Evolutionary conservation across 2,888 invertebrate species (phyloP), one percentile per base, ranked within the genome.

Genomic region (Melanostoma mellinum): DNA sequence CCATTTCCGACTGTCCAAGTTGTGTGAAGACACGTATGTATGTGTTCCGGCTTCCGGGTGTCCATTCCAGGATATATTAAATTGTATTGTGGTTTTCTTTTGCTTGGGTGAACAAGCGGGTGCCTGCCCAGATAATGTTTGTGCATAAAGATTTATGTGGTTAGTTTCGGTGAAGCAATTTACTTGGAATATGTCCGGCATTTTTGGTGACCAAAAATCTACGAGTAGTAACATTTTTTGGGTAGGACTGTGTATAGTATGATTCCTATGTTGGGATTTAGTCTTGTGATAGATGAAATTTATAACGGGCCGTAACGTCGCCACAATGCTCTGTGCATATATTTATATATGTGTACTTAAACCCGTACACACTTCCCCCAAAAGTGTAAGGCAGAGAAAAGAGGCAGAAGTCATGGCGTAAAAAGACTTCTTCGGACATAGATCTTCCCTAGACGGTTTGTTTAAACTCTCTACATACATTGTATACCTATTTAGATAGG

Each of bases 111-210:
- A 74, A 61, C 71, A 79, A 60, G 63, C 71, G 75, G 76, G 67
- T 80, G 75, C 69, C 75, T 53, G 63, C 58, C 73, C 84, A 75
- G 84, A 84, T 84, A 79, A 84, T 84, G 78, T 75, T 75, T 84
- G 74, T 79, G 84, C 60, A 84, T 84, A 84, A 79, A 85, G 85
- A 85, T 85, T 85, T 85, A 85, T 85, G 85, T 76, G 85, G 85
- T 85, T 85, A 85, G 85, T 85, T 85, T 76, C 42, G 85, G 85
- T 80, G 71, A 85, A 85, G 85, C 85, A 85, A 85, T 85, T 85
- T 85, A 80, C 85, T 80, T 79, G 75, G 85, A 85, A 85, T 85
- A 85, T 85, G 85, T 80, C 85, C 80, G 85, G 80, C 72, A 85
- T 85, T 85, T 78, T 75, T 76, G 85, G 67, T 80, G 30, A 75